Base-by-base conservation (phyloP, 2,888 invertebrate species). In the Mycalesis mineus region DNA sequence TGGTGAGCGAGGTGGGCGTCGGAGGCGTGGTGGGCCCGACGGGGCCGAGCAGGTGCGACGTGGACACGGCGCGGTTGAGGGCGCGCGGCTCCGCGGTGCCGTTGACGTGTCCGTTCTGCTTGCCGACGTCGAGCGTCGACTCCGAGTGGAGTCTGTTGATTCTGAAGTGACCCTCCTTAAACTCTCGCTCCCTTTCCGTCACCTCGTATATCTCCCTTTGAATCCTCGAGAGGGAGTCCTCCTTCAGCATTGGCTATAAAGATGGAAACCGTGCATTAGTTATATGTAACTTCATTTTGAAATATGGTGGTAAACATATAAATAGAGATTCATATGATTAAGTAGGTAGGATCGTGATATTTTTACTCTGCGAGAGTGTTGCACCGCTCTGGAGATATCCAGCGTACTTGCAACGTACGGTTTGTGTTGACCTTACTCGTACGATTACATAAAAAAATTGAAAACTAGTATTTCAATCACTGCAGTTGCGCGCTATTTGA, bases 191-290 rank as follows among this genome's bases (percentile, higher is more conserved):
- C 65, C 96, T 91, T 73, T 95, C 93, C 54, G 94, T 94, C 60
- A 95, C 96, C 85, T 96, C 95, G 72, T 94, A 93, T 71, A 97
- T 96, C 91, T 97, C 97, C 75, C 94, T 92, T 85, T 97, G 97
- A 79, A 97, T 96, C 79, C 96, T 92, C 73, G 92, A 92, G 72
- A 95, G 89, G 65, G 95, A 95, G 84, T 94, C 93, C 77, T 94
- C 92, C 82, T 93, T 93, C 80, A 92, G 82, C 73, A 90, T 78
- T 66, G 87, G 82, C 90, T 91, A 86, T 48, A 85, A 88, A 73
- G 70, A 75, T 69, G 49, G 67, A 74, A 77, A 55, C 54, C 3
- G 14, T 22, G 22, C 11, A 28, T 58, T 44, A 55, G 8, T 33
- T 53, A 31, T 33, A n/a, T n/a, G n/a, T n/a, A 47, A 41, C 3